These are phyloP conservation scores for Caenorhabditis plicata DNA, from an alignment of 2,888 invertebrate species.

Conservation along the genomic window DNA sequence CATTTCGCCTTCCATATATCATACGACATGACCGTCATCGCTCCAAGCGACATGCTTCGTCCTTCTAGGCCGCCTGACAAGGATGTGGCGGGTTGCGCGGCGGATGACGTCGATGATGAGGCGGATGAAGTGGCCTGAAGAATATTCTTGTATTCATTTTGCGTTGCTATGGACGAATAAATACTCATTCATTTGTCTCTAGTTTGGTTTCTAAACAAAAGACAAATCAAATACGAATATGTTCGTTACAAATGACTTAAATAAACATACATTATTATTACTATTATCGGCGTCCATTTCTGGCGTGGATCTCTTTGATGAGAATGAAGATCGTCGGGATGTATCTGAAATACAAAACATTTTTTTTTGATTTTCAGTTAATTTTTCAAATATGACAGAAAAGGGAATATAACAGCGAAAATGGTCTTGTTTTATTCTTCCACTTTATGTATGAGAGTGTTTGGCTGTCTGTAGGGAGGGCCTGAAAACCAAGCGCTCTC, in stretches of 20 bases:
- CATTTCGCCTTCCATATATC: constrained; percentile 52
- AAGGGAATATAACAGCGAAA: too few species aligned
- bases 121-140: constrained; percentile 11
- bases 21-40: constrained; percentile 53
- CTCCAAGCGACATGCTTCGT: constrained; percentile 41
- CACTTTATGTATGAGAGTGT: too few species aligned
- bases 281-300: constrained; percentile 21
- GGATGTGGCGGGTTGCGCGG: neutral
- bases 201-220: neutral
- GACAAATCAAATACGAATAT: neutral
- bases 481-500: too few species aligned
- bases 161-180: too few species aligned
- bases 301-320: constrained; percentile 28
- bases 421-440: too few species aligned
- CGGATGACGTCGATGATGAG: constrained; percentile 5
- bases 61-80: constrained; percentile 28
- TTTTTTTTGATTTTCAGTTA: too few species aligned
- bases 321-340: constrained; percentile 29
- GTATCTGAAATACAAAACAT: constrained; percentile 13
- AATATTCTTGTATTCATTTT: neutral
- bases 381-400: too few species aligned
- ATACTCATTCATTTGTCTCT: too few species aligned
- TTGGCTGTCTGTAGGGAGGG: too few species aligned
- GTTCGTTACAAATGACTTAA: neutral
- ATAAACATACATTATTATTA: neutral